Base-by-base conservation (phyloP, 2,113 vertebrate genomes). In the Calyptommatus sinebrachiatus region DNA sequence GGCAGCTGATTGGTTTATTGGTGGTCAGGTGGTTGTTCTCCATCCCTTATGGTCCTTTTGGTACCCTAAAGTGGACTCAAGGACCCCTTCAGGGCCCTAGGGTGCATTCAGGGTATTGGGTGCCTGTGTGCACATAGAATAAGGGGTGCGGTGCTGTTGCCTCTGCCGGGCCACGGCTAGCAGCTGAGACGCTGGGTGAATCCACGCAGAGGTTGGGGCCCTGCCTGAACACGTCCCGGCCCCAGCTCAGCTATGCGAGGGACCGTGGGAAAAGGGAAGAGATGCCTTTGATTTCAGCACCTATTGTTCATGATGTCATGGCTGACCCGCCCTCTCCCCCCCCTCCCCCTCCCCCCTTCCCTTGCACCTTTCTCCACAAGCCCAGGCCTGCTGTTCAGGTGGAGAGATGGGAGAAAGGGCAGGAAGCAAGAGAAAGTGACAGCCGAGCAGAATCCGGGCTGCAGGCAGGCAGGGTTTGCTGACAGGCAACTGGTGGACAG, bases 211-310 rank as follows among this genome's bases (percentile, higher is more conserved):
- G n/a, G 68, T 73, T 60, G 62, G 71, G 67, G 76, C 11, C 6
- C 41, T 75, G 71, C 50, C 24, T 50, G 24, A 60, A 70, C 77
- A 65, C 45, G 81, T 16, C 26, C 50, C 63, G 24, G 81, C 70
- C 45, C 62, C 48, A 2, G 31, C 4, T 72, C 61, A 60, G 61
- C 81, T 16, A 76, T 65, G 21, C 69, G 83, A 72, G 90, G 83
- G 82, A 83, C 89, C 90, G 92, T 94, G 93, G 92, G 93, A 94
- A 93, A 84, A 83, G 82, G 84, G 74, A 2, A 83, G 50, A 21
- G 63, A 85, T 57, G 67, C 63, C 77, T 71, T 84, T 72, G 80
- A 76, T 83, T 85, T 82, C 76, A 68, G 80, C 77, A 63, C 69
- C 80, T 83, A 73, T 76, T 71, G 86, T 87, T 80, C 65, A 73